Conservation (phyloP, 92 coral and sea anemone species). For the Zoanthus sociatus region DNA sequence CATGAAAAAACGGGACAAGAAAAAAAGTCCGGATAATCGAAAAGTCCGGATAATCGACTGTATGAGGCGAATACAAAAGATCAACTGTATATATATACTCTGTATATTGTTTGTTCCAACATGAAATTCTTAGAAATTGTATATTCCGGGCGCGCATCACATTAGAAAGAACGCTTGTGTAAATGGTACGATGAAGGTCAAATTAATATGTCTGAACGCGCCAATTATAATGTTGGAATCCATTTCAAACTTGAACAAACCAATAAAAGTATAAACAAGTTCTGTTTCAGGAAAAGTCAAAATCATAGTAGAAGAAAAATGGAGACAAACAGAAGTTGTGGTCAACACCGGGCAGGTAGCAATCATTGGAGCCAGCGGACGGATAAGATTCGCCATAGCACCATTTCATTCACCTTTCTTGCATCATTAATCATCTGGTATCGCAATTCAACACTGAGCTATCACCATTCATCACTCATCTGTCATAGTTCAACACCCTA, state of each 20-base stretch:
- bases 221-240: not conserved
- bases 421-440: not conserved
- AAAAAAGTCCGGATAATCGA: too few species aligned
- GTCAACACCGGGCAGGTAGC: constrained; percentile 51
- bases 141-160: too few species aligned
- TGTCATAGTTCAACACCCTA: not conserved
- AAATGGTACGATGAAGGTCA: too few species aligned
- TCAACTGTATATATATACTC: too few species aligned
- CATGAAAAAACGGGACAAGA: too few species aligned
- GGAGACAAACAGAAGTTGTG: not conserved
- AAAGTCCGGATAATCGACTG: too few species aligned
- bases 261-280: not conserved
- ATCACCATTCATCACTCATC: not conserved
- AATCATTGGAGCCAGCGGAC: not conserved
- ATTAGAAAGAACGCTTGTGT: too few species aligned
- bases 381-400: not conserved
- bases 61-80: too few species aligned
- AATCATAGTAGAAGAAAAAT: not conserved
- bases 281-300: not conserved
- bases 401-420: not conserved
- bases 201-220: too few species aligned
- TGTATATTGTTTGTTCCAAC: too few species aligned
- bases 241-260: not conserved
- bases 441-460: not conserved
- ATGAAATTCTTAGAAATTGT: too few species aligned